These are phyloP conservation scores for Asarcornis scutulata DNA, from an alignment of 2,113 vertebrate genomes.

Conservation along the genomic window DNA sequence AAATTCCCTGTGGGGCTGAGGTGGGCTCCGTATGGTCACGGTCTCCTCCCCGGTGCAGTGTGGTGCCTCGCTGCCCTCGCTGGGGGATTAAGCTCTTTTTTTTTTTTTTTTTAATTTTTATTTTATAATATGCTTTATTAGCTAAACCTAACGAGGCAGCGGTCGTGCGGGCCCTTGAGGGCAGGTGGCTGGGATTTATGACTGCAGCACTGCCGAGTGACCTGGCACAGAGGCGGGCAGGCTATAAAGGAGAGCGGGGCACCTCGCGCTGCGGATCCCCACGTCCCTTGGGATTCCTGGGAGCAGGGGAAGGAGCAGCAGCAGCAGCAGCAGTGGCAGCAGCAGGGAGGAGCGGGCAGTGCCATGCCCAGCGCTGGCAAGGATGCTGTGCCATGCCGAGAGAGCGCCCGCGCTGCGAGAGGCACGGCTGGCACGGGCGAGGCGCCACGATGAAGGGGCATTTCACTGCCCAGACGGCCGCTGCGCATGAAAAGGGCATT, in stretches of 20 bases:
- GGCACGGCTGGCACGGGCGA: conserved; percentile 60
- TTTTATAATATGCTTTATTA: conserved; percentile 32
- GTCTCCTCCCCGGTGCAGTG: conserved; percentile 20
- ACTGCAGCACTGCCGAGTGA: conserved; percentile 3
- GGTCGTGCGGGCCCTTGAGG: not conserved
- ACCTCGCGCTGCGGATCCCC: not conserved
- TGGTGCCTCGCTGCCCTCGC: not conserved
- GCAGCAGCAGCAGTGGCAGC: too few relatives aligned
- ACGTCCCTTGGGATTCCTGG: not conserved
- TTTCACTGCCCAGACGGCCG: conserved; percentile 46
- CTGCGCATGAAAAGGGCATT: conserved; percentile 67
- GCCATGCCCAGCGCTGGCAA: conserved; percentile 3
- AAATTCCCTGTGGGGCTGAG: not conserved
- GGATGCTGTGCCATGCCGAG: conserved; percentile 63
- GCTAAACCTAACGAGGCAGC: conserved; percentile 48
- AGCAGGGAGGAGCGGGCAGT: not conserved
- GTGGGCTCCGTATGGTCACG: not conserved
- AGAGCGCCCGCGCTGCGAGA: conserved; percentile 55
- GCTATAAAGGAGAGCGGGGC: not conserved
- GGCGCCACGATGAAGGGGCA: conserved; percentile 44
- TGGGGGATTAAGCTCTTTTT: conserved; percentile 17
- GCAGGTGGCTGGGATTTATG: conserved; percentile 57
- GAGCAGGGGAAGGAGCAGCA: not conserved
- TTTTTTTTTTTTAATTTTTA: not conserved
- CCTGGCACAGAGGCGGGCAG: not conserved